Evolutionary conservation across 1,140 invertebrate genomes (phyloP), one percentile per base, ranked within the genome.

Genomic region (Goniozus legneri): DNA sequence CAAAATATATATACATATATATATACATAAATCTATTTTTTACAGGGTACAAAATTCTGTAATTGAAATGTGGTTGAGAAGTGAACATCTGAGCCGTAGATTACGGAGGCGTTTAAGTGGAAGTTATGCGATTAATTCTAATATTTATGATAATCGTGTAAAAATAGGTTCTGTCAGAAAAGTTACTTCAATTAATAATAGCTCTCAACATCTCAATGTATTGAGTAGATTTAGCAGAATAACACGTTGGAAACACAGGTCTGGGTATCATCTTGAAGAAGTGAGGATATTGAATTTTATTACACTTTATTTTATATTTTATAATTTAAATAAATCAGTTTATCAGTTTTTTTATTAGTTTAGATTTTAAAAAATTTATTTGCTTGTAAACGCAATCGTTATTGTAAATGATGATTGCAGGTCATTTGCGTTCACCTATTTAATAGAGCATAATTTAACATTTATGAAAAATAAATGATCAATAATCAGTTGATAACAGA

Each of bases 1-100:
- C 16, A 19, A 13, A 32, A 2, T 24, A 8, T 16, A 34, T 14
- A 2, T 1, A 8, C 14, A 19, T 33, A 41, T 47, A 19, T 21
- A 18, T 32, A 34, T 27, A 13, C n/a, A 3, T 33, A 37, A 35
- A 8, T 21, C 19, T 33, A 12, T 41, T 45, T n/a, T 60, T 8
- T 18, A 3, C 21, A 65, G 62, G 54, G 12, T 15, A 50, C 39
- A 50, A 55, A 60, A 44, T 39, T 33, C 20, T 24, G 33, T 35
- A 59, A 53, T n/a, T 53, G 64, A 65, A 53, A 67, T 69, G 74
- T 76, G 74, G 74, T 54, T 76, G 44, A 56, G 74, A 66, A 76
- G 74, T 41, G 73, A 75, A 42, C 70, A 75, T 55, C 61, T 71
- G 24, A 65, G 71, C 47, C 58, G 74, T 54, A 71, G 73, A 58